These are phyloP conservation scores for Drosophila setosimentum DNA, from an alignment of 2,888 invertebrate species.

Conservation along the genomic window DNA sequence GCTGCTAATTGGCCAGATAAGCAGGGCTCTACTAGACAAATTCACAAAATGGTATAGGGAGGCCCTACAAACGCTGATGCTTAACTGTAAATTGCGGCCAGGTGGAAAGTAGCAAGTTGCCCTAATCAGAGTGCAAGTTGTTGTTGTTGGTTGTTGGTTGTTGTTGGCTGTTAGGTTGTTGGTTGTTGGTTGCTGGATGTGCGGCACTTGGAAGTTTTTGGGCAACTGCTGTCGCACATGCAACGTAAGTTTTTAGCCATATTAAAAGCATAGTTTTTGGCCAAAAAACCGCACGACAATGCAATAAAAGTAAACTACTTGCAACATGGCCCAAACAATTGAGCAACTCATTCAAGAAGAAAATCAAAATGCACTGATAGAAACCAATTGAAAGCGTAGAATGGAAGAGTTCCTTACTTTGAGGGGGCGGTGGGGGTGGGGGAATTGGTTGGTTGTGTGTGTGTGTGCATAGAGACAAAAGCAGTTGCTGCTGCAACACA, in stretches of 20 bases:
- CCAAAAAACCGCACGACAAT: constrained; percentile 69
- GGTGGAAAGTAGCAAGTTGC: constrained; percentile 23
- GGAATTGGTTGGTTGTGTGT: no score
- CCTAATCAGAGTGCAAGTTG: constrained; percentile 23
- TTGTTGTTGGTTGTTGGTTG: not conserved
- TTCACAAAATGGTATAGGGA: constrained; percentile 16
- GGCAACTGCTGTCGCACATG: constrained; percentile 26
- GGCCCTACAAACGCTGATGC: constrained; percentile 8
- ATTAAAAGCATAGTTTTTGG: constrained; percentile 61
- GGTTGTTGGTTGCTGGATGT: not conserved
- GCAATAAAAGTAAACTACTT: constrained; percentile 71
- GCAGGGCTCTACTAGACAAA: constrained; percentile 29
- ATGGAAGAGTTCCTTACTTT: not conserved
- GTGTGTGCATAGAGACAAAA: constrained; percentile 18
- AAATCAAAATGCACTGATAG: constrained; percentile 80
- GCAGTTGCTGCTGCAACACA: constrained; percentile 7
- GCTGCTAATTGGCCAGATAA: constrained; percentile 51
- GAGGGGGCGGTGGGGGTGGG: no score
- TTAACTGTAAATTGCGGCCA: constrained; percentile 26
- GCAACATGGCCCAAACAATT: constrained; percentile 74
- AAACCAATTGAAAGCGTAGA: constrained; percentile 63
- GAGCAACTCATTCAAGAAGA: constrained; percentile 74
- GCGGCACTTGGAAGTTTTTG: constrained; percentile 38
- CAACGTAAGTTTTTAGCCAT: constrained; percentile 30
- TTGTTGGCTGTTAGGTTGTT: not conserved